Evolutionary conservation across 53 echinoderm and acorn worm genomes (phyloP).

Genomic region (Astropecten irregularis): DNA sequence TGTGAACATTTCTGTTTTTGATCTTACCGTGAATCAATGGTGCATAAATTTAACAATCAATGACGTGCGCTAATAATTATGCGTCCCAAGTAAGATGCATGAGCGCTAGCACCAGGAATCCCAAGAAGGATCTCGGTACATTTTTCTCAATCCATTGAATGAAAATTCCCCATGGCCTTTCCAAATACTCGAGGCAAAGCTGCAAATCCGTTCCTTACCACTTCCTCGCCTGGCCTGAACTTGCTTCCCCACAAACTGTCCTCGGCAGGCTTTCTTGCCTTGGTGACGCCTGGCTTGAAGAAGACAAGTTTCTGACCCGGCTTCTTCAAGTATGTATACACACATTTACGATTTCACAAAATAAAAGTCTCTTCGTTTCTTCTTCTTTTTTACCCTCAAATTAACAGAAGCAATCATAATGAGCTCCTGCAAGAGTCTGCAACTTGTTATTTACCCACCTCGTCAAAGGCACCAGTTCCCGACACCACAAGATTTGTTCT

Average conservation of each 20-base stretch:
- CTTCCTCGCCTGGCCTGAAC: conserved; percentile 40
- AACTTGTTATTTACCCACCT: conserved; percentile 60
- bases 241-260: conserved; percentile 57
- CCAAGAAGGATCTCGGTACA: no score
- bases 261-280: not conserved
- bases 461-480: conserved; percentile 55
- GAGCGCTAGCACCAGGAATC: no score
- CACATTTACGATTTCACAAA: not conserved
- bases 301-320: conserved; percentile 50
- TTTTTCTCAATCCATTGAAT: no score
- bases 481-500: conserved; percentile 78
- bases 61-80: no score
- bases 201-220: no score
- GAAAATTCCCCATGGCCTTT: no score
- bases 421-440: not conserved
- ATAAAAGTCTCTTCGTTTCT: not conserved
- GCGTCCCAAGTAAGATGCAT: no score
- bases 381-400: not conserved
- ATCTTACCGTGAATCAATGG: no score
- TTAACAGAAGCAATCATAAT: not conserved
- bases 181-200: no score
- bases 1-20: no score
- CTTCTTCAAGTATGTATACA: no score
- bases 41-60: no score
- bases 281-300: conserved; percentile 8